phyloP scores from a whole-genome alignment of 2,888 invertebrate species.

The Platycheirus albimanus region DNA sequence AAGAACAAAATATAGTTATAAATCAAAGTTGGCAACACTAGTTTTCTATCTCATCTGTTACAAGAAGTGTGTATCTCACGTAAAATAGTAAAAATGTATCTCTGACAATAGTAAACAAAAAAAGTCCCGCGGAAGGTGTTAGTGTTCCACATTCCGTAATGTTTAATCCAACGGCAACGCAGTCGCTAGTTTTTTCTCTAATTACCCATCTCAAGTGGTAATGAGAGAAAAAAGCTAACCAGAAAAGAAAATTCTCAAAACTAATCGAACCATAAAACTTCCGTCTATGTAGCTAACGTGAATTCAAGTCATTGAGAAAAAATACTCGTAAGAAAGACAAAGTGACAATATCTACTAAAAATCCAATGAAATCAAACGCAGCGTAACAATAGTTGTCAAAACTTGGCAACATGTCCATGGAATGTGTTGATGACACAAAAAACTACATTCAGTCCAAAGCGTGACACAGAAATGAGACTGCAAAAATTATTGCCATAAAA shows the following conservation, averaged over 20 bases:
- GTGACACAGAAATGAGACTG: conserved; percentile 50
- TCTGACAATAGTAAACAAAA: not conserved
- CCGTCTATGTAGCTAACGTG: conserved; percentile 51
- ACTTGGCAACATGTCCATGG: conserved; percentile 40
- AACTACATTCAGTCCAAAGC: conserved; percentile 43
- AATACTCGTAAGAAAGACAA: not conserved
- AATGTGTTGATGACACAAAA: conserved; percentile 64
- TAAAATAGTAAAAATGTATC: conserved; percentile 50
- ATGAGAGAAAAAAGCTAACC: conserved; percentile 53
- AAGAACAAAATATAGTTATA: not conserved
- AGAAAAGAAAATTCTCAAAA: conserved; percentile 68
- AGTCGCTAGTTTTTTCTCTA: conserved; percentile 37
- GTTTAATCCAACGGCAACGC: conserved; percentile 24
- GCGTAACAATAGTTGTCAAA: conserved; percentile 58
- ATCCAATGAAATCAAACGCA: conserved; percentile 57
- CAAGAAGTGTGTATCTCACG: conserved; percentile 41
- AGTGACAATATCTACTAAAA: conserved; percentile 43
- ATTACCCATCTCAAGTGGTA: conserved; percentile 57
- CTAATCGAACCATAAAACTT: conserved; percentile 72
- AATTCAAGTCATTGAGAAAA: conserved; percentile 28
- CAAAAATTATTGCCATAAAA: conserved; percentile 45
- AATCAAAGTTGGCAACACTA: not conserved
- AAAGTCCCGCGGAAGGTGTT: conserved; percentile 35
- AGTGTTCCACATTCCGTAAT: conserved; percentile 61
- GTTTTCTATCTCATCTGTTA: conserved; percentile 6